A percentile compares a stretch with the other conserved stretches of the same genome.
phyloP scores from a whole-genome alignment of 2,888 invertebrate species.

The Epicampocera succincta region DNA sequence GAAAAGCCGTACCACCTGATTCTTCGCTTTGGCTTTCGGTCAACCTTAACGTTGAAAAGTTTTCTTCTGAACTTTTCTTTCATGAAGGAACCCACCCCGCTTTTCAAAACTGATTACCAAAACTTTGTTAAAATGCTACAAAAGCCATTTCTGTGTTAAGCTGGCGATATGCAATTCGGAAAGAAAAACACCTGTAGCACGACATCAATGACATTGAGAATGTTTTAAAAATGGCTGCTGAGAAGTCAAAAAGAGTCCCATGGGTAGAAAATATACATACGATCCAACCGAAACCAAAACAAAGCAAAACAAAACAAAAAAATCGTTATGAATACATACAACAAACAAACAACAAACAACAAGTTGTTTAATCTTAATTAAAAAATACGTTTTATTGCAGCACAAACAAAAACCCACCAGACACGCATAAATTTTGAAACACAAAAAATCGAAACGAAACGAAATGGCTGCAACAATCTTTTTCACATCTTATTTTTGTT shows the following conservation, averaged over 20 bases:
- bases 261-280: constrained; percentile 19
- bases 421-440: constrained; percentile 55
- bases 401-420: constrained; percentile 56
- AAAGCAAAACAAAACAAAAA: constrained; percentile 22
- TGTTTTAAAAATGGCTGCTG: constrained; percentile 5
- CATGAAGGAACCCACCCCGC: no score
- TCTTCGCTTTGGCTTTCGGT: no score
- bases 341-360: not conserved
- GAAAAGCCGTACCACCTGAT: no score
- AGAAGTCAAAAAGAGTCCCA: constrained; percentile 7
- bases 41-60: no score
- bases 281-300: constrained; percentile 30
- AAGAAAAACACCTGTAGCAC: constrained; percentile 61
- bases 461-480: constrained; percentile 13
- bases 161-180: not conserved
- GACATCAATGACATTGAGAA: constrained; percentile 45
- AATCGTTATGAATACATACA: constrained; percentile 58
- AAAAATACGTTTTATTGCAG: constrained; percentile 67
- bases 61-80: no score
- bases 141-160: no score
- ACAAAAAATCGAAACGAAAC: constrained; percentile 10
- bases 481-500: not conserved
- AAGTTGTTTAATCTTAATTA: constrained; percentile 68
- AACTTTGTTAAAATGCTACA: no score
- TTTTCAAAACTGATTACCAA: no score